Evolutionary conservation across 2,888 invertebrate species (phyloP), one percentile per base, ranked within the genome.

Genomic region (Drosophila ochracea): DNA sequence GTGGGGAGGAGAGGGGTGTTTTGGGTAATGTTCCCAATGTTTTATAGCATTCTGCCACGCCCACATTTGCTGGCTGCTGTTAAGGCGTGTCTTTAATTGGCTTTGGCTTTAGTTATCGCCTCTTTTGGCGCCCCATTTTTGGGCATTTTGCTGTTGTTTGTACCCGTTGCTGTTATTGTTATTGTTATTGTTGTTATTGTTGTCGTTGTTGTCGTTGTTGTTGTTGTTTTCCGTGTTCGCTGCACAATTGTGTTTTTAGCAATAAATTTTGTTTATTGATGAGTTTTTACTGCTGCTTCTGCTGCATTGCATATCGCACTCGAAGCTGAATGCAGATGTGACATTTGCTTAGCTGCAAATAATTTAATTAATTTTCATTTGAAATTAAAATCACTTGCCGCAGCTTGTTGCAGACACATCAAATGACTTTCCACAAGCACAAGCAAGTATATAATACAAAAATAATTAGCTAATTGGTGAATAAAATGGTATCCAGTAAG

Each of bases 251-350:
- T 80, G 76, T 74, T 80, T 80, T 68, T 55, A 31, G 62, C 73
- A 84, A 84, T 84, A 84, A 84, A 84, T 84, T 86, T 78, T 66
- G 85, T 79, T 84, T 87, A 83, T 84, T 87, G 82, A 81, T 76
- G 81, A 83, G 64, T 77, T 71, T 68, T 76, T 81, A 65, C 57
- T 30, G 80, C 28, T 47, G 61, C 57, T 10, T 39, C 31, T 25
- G 47, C 54, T 35, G 16, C 35, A 21, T 37, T 21, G 54, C 35
- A 35, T 9, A 47, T 9, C 41, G 41, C 21, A 59, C 52, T 47
- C 55, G 35, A 61, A 60, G 59, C 65, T 63, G 35, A 35, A 35
- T 35, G 28, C 70, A 65, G 61, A 82, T 77, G 75, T 66, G 70
- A 74, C 75, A 81, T 83, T 84, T 73, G 75, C 71, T 78, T 70